phyloP scores from a whole-genome alignment of 2,113 vertebrate genomes.

The Oreocharis arfaki region DNA sequence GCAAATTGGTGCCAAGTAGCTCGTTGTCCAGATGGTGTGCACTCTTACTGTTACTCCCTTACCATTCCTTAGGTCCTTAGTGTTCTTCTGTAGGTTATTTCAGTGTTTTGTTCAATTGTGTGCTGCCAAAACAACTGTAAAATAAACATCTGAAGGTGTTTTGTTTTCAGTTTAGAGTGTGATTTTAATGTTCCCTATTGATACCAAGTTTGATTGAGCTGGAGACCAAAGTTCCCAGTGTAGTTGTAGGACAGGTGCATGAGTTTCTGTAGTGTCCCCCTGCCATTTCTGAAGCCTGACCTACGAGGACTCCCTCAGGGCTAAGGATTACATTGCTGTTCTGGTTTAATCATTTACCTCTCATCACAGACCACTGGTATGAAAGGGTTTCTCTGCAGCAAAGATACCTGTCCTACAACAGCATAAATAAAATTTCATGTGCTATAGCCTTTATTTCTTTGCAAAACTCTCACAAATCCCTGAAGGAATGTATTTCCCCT shows the following conservation, averaged over 20 bases:
- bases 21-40: neutral
- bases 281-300: neutral
- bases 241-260: neutral
- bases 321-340: neutral
- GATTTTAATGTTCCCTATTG: neutral
- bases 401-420: neutral
- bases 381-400: neutral
- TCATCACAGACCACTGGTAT: neutral
- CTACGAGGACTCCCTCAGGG: neutral
- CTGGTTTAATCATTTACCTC: neutral
- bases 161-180: conserved; percentile 7
- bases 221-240: neutral
- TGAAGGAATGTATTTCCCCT: neutral
- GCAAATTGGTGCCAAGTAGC: neutral
- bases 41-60: neutral
- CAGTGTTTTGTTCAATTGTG: neutral
- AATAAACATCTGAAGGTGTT: conserved; percentile 4
- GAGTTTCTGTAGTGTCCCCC: neutral
- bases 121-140: conserved; percentile 36
- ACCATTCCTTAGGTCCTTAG: neutral
- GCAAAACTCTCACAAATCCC: neutral
- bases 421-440: neutral
- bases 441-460: neutral
- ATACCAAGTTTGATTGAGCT: neutral
- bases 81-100: conserved; percentile 10